These are phyloP conservation scores for Spheniscus mendiculus DNA, from an alignment of 2,113 vertebrate species.

Conservation along the genomic window DNA sequence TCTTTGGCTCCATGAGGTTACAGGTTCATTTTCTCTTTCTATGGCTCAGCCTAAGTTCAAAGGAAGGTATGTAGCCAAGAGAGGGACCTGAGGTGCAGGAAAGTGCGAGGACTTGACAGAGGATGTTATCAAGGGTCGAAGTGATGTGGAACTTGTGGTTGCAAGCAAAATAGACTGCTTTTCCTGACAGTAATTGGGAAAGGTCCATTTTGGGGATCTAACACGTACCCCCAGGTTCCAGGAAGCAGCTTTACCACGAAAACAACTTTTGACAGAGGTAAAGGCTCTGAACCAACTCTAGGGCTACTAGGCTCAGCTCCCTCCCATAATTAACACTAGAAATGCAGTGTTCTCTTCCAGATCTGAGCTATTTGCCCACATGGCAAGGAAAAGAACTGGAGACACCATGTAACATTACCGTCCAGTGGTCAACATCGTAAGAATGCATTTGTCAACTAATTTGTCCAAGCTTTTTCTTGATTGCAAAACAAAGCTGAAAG, in stretches of 20 bases:
- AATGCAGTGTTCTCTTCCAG: neutral
- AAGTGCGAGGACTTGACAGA: neutral
- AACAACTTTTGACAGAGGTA: neutral
- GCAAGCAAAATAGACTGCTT: neutral
- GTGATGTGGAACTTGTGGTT: neutral
- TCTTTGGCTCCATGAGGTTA: neutral
- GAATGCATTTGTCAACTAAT: neutral
- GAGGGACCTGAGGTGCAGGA: neutral
- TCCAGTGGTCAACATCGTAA: neutral
- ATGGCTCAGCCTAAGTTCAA: neutral
- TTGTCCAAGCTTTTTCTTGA: neutral
- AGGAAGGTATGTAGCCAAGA: neutral
- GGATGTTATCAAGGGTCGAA: no score
- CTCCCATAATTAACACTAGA: neutral
- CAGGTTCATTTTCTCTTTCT: neutral
- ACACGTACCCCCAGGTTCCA: accelerated
- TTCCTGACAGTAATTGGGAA: neutral
- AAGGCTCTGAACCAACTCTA: neutral
- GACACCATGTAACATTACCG: neutral
- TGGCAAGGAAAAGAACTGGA: neutral
- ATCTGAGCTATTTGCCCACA: neutral
- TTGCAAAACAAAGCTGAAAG: neutral
- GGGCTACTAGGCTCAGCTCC: neutral
- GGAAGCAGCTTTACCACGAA: neutral
- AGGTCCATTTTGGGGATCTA: neutral